Evolutionary conservation across 2,888 invertebrate genomes (phyloP).

Genomic region (Polietes domitor): DNA sequence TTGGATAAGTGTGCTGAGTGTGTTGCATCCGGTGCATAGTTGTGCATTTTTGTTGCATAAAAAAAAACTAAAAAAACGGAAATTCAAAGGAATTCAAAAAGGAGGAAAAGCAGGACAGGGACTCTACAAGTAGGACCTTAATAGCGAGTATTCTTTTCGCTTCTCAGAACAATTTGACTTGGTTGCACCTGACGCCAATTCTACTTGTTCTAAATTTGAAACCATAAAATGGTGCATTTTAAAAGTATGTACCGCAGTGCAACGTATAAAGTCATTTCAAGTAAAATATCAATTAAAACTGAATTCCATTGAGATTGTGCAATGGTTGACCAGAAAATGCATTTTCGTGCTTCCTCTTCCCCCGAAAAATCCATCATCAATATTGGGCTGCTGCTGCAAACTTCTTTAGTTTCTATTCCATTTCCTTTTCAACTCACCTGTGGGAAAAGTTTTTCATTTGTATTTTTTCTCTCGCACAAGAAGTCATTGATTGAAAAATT

Average conservation of each 20-base stretch:
- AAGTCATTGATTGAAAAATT: not conserved
- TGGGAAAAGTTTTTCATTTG: not conserved
- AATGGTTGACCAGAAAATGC: not conserved
- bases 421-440: not conserved
- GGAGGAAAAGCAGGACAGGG: too few relatives aligned
- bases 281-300: not conserved
- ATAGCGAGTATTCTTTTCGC: too few relatives aligned
- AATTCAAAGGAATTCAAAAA: too few relatives aligned
- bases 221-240: too few relatives aligned
- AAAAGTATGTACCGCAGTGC: too few relatives aligned
- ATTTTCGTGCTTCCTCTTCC: not conserved
- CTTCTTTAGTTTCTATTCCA: not conserved
- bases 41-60: too few relatives aligned
- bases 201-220: too few relatives aligned
- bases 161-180: too few relatives aligned
- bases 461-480: not conserved
- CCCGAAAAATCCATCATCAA: not conserved
- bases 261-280: not conserved
- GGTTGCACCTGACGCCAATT: too few relatives aligned
- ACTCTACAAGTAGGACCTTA: too few relatives aligned
- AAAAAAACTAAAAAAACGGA: too few relatives aligned
- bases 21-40: too few relatives aligned
- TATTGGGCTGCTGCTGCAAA: not conserved
- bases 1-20: not conserved
- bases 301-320: not conserved